Evolutionary conservation across 2,888 invertebrate species (phyloP), one percentile per base, ranked within the genome.

Genomic region (Keiferia lycopersicella): DNA sequence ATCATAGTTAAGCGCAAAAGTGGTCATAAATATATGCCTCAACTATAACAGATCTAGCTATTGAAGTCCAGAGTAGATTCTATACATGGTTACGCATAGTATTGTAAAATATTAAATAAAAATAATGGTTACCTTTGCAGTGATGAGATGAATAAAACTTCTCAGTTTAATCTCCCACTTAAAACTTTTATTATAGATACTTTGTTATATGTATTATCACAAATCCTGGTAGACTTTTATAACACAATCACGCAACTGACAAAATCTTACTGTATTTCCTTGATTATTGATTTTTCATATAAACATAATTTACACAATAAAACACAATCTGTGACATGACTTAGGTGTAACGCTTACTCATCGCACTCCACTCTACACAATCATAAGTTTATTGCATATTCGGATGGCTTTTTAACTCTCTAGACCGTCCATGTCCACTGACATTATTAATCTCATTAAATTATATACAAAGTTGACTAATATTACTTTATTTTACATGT

Each of bases 121-220:
- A 56, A 41, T 11, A 18, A 14, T 74, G 75, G 72, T 90, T 89
- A 90, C 90, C 90, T 89, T 81, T 61, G 20, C 30, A 53, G 69
- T 67, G 67, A 77, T 67, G 67, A 77, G 81, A 76, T 75, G 85
- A 92, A 92, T 92, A 91, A 92, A 92, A 92, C 91, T 88, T 86
- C 91, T 87, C 86, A 45, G 77, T 74, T 80, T 88, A 86, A 89
- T 90, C 91, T 92, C 91, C 92, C 92, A 92, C 92, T 91, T 92
- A 91, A 91, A 92, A 91, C 91, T 91, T 92, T 92, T 91, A 91
- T 92, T 92, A 92, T 89, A 91, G 88, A 89, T 91, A 92, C 86
- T 92, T 94, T 93, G 94, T 94, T 94, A 94, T 94, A 94, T 93
- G 93, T 93, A 93, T 94, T 94, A 94, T 94, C 94, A 94, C 94